Conservation (phyloP, 2,888 invertebrate genomes). For the Platycheirus albimanus region DNA sequence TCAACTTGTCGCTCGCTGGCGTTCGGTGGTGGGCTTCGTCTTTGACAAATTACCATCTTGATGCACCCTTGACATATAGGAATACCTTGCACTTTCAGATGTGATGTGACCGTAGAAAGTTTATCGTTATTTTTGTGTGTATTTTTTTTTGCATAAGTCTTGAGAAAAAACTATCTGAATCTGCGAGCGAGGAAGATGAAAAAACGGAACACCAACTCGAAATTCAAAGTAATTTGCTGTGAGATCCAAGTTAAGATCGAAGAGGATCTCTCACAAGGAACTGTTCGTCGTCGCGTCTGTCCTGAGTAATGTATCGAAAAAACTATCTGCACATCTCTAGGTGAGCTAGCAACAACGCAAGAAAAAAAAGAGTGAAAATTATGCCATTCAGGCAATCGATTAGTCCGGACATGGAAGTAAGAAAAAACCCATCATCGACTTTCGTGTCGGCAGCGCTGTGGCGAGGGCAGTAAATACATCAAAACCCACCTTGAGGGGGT, state of each 20-base stretch:
- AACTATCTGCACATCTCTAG: slow-evolving; percentile 15
- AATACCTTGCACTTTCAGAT: slow-evolving; percentile 71
- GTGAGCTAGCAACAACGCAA: neutral
- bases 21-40: slow-evolving; percentile 62
- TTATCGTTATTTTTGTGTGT: too few species aligned
- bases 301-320: neutral
- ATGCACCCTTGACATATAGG: slow-evolving; percentile 74
- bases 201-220: slow-evolving; percentile 48
- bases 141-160: slow-evolving; percentile 17
- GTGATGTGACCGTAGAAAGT: slow-evolving; percentile 61
- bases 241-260: slow-evolving; percentile 18
- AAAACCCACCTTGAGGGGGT: slow-evolving; percentile 36
- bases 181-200: neutral
- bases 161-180: slow-evolving; percentile 34
- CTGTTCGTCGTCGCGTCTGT: slow-evolving; percentile 2
- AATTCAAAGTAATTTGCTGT: slow-evolving; percentile 60
- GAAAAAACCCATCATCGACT: slow-evolving; percentile 41
- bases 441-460: slow-evolving; percentile 24
- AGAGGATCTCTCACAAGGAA: slow-evolving; percentile 40
- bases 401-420: slow-evolving; percentile 33
- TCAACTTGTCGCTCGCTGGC: slow-evolving; percentile 32
- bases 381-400: slow-evolving; percentile 62
- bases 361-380: slow-evolving; percentile 54
- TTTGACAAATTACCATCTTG: slow-evolving; percentile 74
- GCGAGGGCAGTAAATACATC: slow-evolving; percentile 53